These are phyloP conservation scores for Brachyptera risi DNA, from an alignment of 2,888 invertebrate species.

Conservation along the genomic window DNA sequence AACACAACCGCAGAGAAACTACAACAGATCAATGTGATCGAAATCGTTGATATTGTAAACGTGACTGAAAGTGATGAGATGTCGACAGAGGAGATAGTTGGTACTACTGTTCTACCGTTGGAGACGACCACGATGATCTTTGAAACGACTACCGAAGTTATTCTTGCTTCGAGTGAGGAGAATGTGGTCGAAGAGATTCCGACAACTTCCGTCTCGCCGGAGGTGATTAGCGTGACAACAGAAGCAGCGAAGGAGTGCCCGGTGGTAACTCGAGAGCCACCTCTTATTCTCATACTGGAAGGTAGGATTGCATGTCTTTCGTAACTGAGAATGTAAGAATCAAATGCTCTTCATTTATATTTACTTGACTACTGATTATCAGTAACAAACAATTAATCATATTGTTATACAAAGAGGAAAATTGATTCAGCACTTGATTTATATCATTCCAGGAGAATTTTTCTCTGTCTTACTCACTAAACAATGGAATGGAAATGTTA, in stretches of 20 bases:
- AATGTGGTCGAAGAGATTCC: constrained; percentile 11
- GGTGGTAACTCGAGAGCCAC: constrained; percentile 55
- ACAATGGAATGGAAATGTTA: neutral
- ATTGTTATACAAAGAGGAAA: too few species aligned
- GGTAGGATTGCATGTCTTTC: constrained; percentile 60
- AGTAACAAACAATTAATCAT: too few species aligned
- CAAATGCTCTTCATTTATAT: too few species aligned
- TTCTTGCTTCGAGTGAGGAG: constrained; percentile 4
- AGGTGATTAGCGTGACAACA: constrained; percentile 33
- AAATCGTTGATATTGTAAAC: neutral
- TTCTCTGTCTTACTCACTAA: neutral
- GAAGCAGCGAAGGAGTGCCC: constrained; percentile 39
- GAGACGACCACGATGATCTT: constrained; percentile 35
- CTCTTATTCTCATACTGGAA: constrained; percentile 79
- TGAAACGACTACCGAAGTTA: constrained; percentile 12
- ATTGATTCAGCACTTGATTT: too few species aligned
- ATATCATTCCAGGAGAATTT: neutral
- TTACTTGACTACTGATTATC: too few species aligned
- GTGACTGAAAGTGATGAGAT: neutral
- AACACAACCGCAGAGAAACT: constrained; percentile 2
- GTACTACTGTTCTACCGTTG: constrained; percentile 31
- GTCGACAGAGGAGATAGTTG: constrained; percentile 26
- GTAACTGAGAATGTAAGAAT: too few species aligned
- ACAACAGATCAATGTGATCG: constrained; percentile 14
- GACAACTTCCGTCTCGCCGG: constrained; percentile 12